Percentiles rank a stretch among this genome's conserved stretches.
Conservation (phyloP, 2,113 vertebrate genomes). For the Xiphophorus hellerii region DNA sequence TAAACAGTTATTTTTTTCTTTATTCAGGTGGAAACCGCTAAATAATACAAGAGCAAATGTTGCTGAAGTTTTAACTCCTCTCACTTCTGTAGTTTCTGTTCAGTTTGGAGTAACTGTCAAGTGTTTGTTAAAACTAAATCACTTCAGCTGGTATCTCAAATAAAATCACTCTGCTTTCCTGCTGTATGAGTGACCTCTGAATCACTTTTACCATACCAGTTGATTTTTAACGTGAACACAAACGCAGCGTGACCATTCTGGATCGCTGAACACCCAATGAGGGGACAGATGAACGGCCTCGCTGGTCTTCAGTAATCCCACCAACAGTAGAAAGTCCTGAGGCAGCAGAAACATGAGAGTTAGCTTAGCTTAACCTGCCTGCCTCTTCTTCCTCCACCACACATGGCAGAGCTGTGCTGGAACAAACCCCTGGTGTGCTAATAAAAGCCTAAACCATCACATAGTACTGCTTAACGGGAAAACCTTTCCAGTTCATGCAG, state of each 20-base stretch:
- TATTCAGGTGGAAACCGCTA: background rate
- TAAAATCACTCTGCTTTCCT: background rate
- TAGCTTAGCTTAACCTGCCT: constrained; percentile 33
- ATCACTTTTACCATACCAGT: constrained; percentile 33
- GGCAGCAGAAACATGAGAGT: constrained; percentile 59
- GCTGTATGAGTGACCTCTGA: constrained; percentile 21
- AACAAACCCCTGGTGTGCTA: constrained; percentile 4
- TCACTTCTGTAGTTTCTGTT: background rate
- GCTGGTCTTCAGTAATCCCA: constrained; percentile 62
- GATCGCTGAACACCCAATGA: constrained; percentile 31
- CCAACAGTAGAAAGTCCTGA: constrained; percentile 68
- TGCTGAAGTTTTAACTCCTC: background rate
- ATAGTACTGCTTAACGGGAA: background rate
- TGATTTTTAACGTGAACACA: constrained; percentile 37
- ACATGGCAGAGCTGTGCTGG: background rate
- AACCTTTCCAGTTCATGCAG: background rate
- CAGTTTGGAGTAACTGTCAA: background rate
- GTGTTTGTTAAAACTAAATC: background rate
- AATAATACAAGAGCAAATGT: background rate
- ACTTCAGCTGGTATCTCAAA: background rate
- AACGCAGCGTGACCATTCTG: constrained; percentile 52
- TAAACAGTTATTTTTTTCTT: background rate
- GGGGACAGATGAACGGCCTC: constrained; percentile 44
- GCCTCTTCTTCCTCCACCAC: constrained; percentile 13
- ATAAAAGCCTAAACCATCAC: constrained; percentile 14